Percentiles rank a stretch among this genome's conserved stretches.
These are phyloP conservation scores for Apodemia mormo DNA, from an alignment of 2,888 invertebrate genomes.

Conservation along the genomic window DNA sequence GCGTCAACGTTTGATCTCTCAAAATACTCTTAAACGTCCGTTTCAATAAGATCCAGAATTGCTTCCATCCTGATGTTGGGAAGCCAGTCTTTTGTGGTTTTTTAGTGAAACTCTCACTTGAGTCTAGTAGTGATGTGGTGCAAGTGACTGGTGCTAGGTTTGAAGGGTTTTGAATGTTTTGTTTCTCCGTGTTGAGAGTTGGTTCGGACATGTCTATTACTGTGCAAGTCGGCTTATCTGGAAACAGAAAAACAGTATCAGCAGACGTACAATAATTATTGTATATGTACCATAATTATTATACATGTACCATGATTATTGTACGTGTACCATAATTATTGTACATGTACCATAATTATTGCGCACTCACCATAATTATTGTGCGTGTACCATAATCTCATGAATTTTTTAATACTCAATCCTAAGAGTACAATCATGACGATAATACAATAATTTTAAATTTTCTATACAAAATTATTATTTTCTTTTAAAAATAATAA, in stretches of 20 bases:
- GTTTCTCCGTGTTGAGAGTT: slow-evolving; percentile 60
- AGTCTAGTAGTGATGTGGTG: slow-evolving; percentile 87
- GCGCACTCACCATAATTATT: too few species aligned
- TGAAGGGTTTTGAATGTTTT: slow-evolving; percentile 58
- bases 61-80: slow-evolving; percentile 90
- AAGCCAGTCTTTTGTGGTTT: slow-evolving; percentile 86
- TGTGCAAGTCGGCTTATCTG: slow-evolving; percentile 77
- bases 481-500: too few species aligned
- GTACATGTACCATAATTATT: too few species aligned
- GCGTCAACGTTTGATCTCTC: slow-evolving; percentile 93
- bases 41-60: slow-evolving; percentile 94
- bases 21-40: slow-evolving; percentile 91
- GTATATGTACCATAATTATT: too few species aligned
- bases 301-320: too few species aligned
- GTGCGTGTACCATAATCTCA: too few species aligned
- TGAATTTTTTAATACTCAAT: too few species aligned
- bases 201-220: slow-evolving; percentile 79
- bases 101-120: slow-evolving; percentile 87
- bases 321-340: too few species aligned
- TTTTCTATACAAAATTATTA: too few species aligned
- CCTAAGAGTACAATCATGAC: too few species aligned
- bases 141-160: slow-evolving; percentile 83
- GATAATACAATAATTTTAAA: too few species aligned
- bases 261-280: too few species aligned
- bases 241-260: slow-evolving; percentile 39